Evolutionary conservation across 2,797 vertebrate genomes (phyloP).

Genomic region (Fringilla coelebs): DNA sequence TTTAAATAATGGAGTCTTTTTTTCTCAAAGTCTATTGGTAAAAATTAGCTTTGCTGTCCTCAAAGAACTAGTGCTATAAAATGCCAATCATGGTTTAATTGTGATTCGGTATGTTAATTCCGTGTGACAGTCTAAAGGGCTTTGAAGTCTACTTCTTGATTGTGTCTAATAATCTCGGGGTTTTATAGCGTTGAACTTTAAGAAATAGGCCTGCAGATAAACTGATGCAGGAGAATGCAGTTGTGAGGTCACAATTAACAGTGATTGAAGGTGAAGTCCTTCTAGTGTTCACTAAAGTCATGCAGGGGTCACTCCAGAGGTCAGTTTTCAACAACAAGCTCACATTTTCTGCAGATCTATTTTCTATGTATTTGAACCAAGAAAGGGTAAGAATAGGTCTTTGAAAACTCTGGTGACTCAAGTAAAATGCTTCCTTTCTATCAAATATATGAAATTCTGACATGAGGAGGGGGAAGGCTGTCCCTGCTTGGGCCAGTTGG

Average conservation of each 20-base stretch:
- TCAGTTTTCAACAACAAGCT: background rate
- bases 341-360: background rate
- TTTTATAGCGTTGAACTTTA: conserved; percentile 68
- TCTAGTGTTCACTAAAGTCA: conserved; percentile 32
- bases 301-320: background rate
- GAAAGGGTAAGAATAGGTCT: background rate
- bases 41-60: conserved; percentile 49
- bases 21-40: background rate
- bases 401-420: background rate
- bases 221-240: conserved; percentile 38
- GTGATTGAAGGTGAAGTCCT: conserved; percentile 40
- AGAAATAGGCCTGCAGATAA: conserved; percentile 58
- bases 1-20: conserved; percentile 21
- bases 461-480: background rate
- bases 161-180: conserved; percentile 65
- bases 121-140: conserved; percentile 59
- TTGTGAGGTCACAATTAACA: conserved; percentile 62
- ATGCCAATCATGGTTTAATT: conserved; percentile 68
- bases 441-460: background rate
- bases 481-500: background rate
- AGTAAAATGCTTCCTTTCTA: background rate
- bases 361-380: background rate
- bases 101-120: conserved; percentile 71
- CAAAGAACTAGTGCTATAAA: conserved; percentile 63
- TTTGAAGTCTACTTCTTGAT: conserved; percentile 76